A percentile compares a stretch with the other conserved stretches of the same genome.
Conservation (phyloP, 2,797 vertebrate species). For the Acanthornis magna region DNA sequence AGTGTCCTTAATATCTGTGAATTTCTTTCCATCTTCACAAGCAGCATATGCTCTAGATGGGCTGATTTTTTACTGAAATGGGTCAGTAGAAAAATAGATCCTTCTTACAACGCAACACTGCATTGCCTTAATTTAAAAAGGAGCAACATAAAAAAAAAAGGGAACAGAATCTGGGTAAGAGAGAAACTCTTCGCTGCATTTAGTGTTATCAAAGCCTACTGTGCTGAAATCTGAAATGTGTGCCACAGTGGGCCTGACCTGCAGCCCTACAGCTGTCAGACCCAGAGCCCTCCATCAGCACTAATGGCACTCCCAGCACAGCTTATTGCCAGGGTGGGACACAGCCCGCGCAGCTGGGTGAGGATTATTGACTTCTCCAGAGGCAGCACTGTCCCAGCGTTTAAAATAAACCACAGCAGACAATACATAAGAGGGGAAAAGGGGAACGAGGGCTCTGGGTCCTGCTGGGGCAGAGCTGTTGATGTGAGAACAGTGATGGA, state of each 20-base stretch:
- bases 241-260: neutral
- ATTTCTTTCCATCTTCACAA: neutral
- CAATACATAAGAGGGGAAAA: neutral
- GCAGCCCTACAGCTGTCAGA: neutral
- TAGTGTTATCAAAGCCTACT: constrained; percentile 13
- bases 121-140: constrained; percentile 19
- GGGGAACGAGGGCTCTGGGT: neutral
- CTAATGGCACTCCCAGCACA: neutral
- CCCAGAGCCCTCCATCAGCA: neutral
- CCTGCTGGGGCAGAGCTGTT: neutral
- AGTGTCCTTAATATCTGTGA: neutral
- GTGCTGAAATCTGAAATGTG: neutral
- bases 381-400: accelerated
- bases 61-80: constrained; percentile 19
- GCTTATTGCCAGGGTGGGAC: neutral
- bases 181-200: neutral
- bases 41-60: neutral
- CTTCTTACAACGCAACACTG: neutral
- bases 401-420: neutral
- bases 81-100: constrained; percentile 57
- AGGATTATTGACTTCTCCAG: neutral
- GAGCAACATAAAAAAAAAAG: neutral
- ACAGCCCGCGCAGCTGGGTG: neutral
- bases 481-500: neutral
- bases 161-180: neutral